Conservation (phyloP, 2,888 invertebrate genomes). For the Punctoribates punctum region DNA sequence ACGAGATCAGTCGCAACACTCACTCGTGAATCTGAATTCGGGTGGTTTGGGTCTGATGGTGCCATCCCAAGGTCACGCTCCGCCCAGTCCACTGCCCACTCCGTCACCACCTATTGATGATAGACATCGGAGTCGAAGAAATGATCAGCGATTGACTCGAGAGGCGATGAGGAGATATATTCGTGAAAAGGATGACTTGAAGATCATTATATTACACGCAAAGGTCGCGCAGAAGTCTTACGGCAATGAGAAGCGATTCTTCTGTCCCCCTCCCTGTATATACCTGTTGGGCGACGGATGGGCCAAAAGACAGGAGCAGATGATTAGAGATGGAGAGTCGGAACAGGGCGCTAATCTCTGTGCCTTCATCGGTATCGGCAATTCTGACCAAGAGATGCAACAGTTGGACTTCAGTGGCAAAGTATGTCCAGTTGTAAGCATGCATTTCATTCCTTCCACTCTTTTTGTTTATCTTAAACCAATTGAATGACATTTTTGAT, state of each 20-base stretch:
- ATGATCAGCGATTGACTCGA: constrained; percentile 73
- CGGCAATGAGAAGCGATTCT: constrained; percentile 98
- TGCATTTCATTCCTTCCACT: neutral
- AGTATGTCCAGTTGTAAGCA: constrained; percentile 51
- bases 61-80: constrained; percentile 69
- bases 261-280: constrained; percentile 98
- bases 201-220: constrained; percentile 94
- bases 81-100: constrained; percentile 65
- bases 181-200: constrained; percentile 83
- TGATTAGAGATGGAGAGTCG: constrained; percentile 64
- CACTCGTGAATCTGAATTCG: constrained; percentile 47
- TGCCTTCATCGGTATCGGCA: constrained; percentile 97
- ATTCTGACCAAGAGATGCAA: constrained; percentile 98
- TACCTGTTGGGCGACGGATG: constrained; percentile 98
- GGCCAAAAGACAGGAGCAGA: constrained; percentile 89
- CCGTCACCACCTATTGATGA: constrained; percentile 55
- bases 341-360: constrained; percentile 91
- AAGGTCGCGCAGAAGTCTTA: constrained; percentile 99
- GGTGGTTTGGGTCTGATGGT: constrained; percentile 52
- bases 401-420: constrained; percentile 96
- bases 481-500: neutral
- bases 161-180: constrained; percentile 96
- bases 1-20: constrained; percentile 46
- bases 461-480: neutral
- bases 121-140: constrained; percentile 50